Percentiles rank a stretch among this genome's conserved stretches.
Evolutionary conservation across 2,113 vertebrate genomes (phyloP).

Genomic region (Odontophorus gujanensis): DNA sequence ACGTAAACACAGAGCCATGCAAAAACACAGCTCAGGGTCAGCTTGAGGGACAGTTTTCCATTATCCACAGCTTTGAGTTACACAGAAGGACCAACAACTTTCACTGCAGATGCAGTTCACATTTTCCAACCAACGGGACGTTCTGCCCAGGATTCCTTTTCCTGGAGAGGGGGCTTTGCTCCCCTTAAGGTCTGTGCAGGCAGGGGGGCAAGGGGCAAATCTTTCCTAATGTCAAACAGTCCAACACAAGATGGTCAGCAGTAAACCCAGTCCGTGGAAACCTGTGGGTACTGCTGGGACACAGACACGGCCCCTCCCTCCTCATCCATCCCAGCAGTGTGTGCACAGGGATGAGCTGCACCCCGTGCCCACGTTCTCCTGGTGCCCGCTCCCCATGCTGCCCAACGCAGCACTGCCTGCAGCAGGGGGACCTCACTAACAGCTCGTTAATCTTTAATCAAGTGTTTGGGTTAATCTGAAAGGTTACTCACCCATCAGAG

Average conservation of each 20-base stretch:
- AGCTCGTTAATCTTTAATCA: not conserved
- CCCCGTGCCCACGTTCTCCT: too few relatives aligned
- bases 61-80: not conserved
- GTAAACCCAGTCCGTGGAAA: not conserved
- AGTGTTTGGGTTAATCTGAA: not conserved
- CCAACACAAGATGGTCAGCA: rapidly evolving
- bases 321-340: rapidly evolving
- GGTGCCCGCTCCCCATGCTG: too few relatives aligned
- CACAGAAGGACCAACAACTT: not conserved
- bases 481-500: constrained; percentile 38
- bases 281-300: rapidly evolving
- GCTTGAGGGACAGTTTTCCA: not conserved
- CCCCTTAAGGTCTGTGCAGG: not conserved
- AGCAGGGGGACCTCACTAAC: not conserved
- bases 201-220: not conserved
- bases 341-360: not conserved
- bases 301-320: rapidly evolving
- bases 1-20: not conserved
- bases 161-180: not conserved
- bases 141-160: not conserved
- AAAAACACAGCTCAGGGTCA: not conserved
- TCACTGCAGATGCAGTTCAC: not conserved
- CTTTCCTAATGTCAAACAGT: not conserved
- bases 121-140: not conserved
- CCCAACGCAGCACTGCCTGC: not conserved